Evolutionary conservation across 64 coral and sea anemone genomes (phyloP).

Genomic region (Montipora sp.): DNA sequence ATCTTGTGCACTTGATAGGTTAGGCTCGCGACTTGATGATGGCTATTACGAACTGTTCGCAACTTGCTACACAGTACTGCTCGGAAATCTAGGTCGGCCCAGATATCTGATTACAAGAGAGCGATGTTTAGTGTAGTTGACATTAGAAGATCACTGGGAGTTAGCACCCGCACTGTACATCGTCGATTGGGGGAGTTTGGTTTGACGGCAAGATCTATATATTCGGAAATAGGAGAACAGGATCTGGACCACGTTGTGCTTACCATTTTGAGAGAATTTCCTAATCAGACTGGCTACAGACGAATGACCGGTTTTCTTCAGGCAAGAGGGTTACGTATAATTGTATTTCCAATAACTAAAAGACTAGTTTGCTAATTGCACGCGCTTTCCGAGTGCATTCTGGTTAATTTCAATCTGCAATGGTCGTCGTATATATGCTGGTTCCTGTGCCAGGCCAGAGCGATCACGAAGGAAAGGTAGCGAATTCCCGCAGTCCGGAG

Average conservation of each 20-base stretch:
- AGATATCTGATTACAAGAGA: conserved; percentile 1
- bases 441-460: conserved; percentile 26
- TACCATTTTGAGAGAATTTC: not conserved
- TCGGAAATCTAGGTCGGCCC: not conserved
- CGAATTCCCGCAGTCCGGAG: conserved; percentile 11
- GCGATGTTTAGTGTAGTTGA: conserved; percentile 20
- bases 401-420: not conserved
- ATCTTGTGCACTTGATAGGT: not conserved
- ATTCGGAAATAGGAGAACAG: conserved; percentile 21
- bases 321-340: not conserved
- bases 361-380: too few relatives aligned
- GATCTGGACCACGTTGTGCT: not conserved
- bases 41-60: not conserved
- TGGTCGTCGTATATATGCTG: conserved; percentile 31
- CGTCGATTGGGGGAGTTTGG: not conserved
- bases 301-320: not conserved
- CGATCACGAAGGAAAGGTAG: conserved; percentile 49
- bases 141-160: not conserved
- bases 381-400: too few relatives aligned
- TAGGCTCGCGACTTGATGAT: not conserved
- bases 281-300: not conserved
- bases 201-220: not conserved
- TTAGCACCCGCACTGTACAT: conserved; percentile 5
- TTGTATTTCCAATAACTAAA: too few relatives aligned
- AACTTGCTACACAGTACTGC: not conserved